A percentile compares a stretch with the other conserved stretches of the same genome.
Conservation (phyloP, 37 sponge, comb jelly and placozoan species). For the Lycopodina hypogea region DNA sequence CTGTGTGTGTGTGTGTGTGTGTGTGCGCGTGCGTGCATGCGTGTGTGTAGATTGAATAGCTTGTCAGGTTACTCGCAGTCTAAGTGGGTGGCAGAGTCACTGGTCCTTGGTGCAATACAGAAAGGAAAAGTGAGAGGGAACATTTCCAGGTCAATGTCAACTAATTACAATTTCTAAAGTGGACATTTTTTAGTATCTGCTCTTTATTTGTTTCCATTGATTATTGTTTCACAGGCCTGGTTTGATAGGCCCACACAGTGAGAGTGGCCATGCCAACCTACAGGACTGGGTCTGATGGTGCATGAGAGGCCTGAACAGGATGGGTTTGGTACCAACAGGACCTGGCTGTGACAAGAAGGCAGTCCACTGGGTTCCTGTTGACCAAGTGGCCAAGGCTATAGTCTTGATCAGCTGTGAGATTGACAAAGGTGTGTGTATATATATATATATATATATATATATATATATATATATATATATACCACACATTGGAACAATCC, state of each 20-base stretch:
- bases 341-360: neutral
- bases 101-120: slow-evolving; percentile 27
- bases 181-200: neutral
- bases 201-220: neutral
- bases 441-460: too few species aligned
- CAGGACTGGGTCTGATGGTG: slow-evolving; percentile 55
- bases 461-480: too few species aligned
- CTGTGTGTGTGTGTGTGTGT: too few species aligned
- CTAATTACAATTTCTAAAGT: neutral
- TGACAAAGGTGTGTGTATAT: neutral
- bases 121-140: slow-evolving; percentile 1
- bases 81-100: slow-evolving; percentile 53
- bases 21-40: neutral
- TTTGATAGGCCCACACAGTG: slow-evolving; percentile 47
- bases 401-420: slow-evolving; percentile 8
- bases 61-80: slow-evolving; percentile 51
- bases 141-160: slow-evolving; percentile 27
- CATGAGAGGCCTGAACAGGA: slow-evolving; percentile 7
- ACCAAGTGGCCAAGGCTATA: slow-evolving; percentile 41
- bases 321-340: slow-evolving; percentile 23
- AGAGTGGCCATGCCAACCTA: slow-evolving; percentile 42
- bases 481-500: neutral
- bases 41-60: slow-evolving; percentile 15
- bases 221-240: slow-evolving; percentile 38
- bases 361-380: slow-evolving; percentile 39